A percentile compares a stretch with the other conserved stretches of the same genome.
These are phyloP conservation scores for Phoxinus dragarum DNA, from an alignment of 2,797 vertebrate genomes.

Conservation along the genomic window DNA sequence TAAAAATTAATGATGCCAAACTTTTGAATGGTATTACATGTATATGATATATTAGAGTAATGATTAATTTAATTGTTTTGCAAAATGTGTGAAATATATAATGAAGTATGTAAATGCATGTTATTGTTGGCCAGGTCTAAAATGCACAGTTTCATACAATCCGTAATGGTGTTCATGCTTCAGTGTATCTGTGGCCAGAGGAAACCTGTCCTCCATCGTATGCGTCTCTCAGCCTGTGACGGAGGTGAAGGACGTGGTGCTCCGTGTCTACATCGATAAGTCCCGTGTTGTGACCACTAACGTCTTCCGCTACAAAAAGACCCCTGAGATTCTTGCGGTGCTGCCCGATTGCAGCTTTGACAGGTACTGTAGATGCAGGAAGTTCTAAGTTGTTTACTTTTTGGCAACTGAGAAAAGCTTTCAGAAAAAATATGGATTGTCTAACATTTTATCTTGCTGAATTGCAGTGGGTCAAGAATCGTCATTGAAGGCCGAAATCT, in stretches of 20 bases:
- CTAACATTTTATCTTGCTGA: not conserved
- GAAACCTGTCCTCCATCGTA: constrained; percentile 67
- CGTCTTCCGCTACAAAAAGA: constrained; percentile 82
- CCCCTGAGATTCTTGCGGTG: constrained; percentile 79
- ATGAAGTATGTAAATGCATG: not conserved
- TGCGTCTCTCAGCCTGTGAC: constrained; percentile 68
- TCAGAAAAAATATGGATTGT: not conserved
- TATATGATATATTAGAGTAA: not conserved
- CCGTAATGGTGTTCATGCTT: not conserved
- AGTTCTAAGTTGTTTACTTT: not conserved
- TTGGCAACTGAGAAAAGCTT: not conserved
- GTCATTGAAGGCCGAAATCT: constrained; percentile 85
- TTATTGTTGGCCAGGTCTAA: not conserved
- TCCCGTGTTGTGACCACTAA: constrained; percentile 70
- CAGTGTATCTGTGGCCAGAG: constrained; percentile 63
- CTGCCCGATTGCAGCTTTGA: constrained; percentile 84
- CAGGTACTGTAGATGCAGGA: constrained; percentile 70
- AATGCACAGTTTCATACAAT: not conserved
- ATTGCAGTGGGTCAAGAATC: constrained; percentile 81
- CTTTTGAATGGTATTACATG: not conserved
- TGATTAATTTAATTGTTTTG: not conserved
- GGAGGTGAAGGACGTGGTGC: constrained; percentile 63
- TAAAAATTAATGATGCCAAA: not conserved
- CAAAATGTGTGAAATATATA: not conserved
- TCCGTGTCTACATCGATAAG: constrained; percentile 81